Evolutionary conservation across 2,888 invertebrate species (phyloP).

Genomic region (Ashinkailepas kermadecensis): DNA sequence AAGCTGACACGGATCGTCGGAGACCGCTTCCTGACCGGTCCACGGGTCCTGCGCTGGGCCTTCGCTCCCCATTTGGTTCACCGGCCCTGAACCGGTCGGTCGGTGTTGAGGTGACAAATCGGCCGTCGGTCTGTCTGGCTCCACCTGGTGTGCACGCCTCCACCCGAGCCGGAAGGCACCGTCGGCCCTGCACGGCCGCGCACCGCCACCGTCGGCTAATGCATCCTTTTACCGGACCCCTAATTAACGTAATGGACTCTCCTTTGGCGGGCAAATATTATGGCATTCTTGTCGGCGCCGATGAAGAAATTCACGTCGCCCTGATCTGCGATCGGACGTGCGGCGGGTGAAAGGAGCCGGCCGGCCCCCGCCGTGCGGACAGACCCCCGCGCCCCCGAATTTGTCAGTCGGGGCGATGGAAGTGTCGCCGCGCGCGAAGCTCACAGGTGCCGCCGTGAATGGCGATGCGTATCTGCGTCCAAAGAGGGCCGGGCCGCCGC

Average conservation of each 20-base stretch:
- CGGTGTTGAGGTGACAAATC: no score
- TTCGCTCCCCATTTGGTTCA: no score
- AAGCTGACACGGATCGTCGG: no score
- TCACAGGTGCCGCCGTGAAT: not conserved
- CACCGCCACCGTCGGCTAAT: not conserved
- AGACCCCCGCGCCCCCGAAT: not conserved
- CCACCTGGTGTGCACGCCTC: no score
- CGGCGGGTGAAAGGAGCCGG: not conserved
- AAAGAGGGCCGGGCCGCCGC: no score
- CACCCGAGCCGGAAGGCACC: no score
- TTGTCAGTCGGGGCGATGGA: not conserved
- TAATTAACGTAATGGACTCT: constrained; percentile 19
- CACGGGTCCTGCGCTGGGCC: no score
- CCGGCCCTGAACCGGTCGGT: no score
- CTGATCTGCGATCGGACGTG: not conserved
- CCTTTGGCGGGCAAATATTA: constrained; percentile 13
- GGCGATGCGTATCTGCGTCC: not conserved
- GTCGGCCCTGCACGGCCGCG: no score
- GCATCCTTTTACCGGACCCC: constrained; percentile 17
- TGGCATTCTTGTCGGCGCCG: constrained; percentile 14
- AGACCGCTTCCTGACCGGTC: no score
- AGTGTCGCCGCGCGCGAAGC: not conserved
- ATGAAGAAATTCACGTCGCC: not conserved
- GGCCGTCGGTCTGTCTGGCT: no score
- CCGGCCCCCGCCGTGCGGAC: not conserved